Evolutionary conservation across 2,888 invertebrate species (phyloP).

Genomic region (Cataglyphis rosenhaueri): DNA sequence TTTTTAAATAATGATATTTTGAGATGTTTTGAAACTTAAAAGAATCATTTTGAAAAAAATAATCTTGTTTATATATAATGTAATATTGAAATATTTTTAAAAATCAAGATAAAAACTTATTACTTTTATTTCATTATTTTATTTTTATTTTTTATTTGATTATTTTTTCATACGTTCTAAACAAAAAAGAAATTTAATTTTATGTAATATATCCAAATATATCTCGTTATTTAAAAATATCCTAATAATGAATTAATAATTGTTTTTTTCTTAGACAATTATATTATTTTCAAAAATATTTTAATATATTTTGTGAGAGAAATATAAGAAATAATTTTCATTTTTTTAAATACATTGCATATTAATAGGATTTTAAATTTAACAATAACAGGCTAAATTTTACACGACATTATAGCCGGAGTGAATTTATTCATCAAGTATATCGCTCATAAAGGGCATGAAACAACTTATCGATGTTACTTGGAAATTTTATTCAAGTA

Average conservation of each 20-base stretch:
- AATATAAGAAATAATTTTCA: background rate
- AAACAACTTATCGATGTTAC: background rate
- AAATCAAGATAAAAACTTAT: background rate
- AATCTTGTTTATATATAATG: background rate
- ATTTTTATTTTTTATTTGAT: background rate
- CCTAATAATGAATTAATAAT: background rate
- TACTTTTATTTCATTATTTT: background rate
- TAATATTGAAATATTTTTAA: background rate
- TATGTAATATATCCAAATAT: background rate
- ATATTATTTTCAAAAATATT: background rate
- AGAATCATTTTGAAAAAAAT: background rate
- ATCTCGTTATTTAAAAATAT: background rate
- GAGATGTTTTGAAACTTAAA: background rate
- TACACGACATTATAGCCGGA: background rate
- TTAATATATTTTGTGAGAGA: background rate
- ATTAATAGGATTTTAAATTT: background rate
- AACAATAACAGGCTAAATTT: background rate
- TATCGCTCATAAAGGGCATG: slow-evolving; percentile 16
- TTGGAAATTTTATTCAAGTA: slow-evolving; percentile 51
- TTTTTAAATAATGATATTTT: background rate
- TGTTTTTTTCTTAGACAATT: background rate
- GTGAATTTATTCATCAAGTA: background rate
- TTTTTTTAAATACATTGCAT: background rate
- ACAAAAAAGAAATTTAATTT: background rate
- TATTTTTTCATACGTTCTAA: background rate